Evolutionary conservation across 2,888 invertebrate genomes (phyloP), one percentile per base, ranked within the genome.

Genomic region (Dendrolimus houi): DNA sequence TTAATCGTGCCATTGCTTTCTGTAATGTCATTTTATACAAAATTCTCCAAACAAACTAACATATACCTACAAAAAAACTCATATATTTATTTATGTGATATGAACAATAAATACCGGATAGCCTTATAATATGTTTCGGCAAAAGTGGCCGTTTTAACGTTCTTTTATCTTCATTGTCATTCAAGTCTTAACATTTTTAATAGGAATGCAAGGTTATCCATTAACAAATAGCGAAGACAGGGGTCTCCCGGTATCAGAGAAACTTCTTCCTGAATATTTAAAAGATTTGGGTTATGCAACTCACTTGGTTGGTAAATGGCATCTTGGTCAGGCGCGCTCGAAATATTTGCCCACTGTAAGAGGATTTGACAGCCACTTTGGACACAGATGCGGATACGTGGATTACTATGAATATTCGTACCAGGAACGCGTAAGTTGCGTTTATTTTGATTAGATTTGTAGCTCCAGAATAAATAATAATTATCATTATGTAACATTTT

Each of bases 301-400:
- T 0, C 94, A 95, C 75, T 93, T 95, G 52, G 92, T 97, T 12
- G 97, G 97, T 12, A 97, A 97, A 87, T 96, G 96, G 96, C 93
- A 93, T 69, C 85, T 95, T 57, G 95, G 95, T 1, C 72, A 74
- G 57, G 79, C 87, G 2, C 88, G 87, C 2, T 66, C 69, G 56
- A 83, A 90, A 62, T 94, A 93, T 72, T 93, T 95, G 8, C 97
- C 97, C 1, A 92, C 92, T 0, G 83, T 85, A 60, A 91, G 96
- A 52, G 97, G 97, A 6, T 98, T 96, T 73, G 94, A 96, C 69
- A 92, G 93, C 41, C 96, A 97, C 77, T 96, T 93, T 73, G 98
- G 98, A 1, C 97, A 96, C 75, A 95, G 95, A 91, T 94, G 94
- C 60, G 97, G 96, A 1, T 94, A 92, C 64, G 93, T 96, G 59